phyloP scores from a whole-genome alignment of 1,140 invertebrate species.

The Drosophila guanche region DNA sequence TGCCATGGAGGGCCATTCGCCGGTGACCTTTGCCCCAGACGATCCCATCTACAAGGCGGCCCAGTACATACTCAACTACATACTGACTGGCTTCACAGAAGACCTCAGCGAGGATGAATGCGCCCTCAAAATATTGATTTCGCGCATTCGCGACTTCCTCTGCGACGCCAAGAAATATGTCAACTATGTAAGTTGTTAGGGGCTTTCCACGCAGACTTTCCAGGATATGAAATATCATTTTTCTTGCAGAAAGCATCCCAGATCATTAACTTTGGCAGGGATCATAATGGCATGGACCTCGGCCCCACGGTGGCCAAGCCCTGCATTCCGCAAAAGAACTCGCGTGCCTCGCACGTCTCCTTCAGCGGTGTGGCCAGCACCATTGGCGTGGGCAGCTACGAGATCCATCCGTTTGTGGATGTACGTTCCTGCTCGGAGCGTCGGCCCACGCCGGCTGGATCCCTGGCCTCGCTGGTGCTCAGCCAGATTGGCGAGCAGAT shows the following conservation, averaged over 20 bases:
- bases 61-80: constrained; percentile 69
- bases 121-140: constrained; percentile 32
- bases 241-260: constrained; percentile 63
- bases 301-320: constrained; percentile 21
- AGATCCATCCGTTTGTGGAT: constrained; percentile 77
- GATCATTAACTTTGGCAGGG: constrained; percentile 60
- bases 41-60: constrained; percentile 81
- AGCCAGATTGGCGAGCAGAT: constrained; percentile 59
- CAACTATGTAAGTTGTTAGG: constrained; percentile 54
- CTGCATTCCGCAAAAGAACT: constrained; percentile 17
- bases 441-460: constrained; percentile 72
- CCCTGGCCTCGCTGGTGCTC: constrained; percentile 68
- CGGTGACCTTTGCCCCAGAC: constrained; percentile 54
- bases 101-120: constrained; percentile 71
- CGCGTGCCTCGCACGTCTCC: constrained; percentile 68
- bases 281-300: constrained; percentile 58
- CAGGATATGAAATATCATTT: neutral
- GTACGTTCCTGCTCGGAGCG: constrained; percentile 57
- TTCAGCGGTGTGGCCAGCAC: constrained; percentile 65
- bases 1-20: constrained; percentile 54
- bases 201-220: neutral
- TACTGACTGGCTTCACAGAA: constrained; percentile 55
- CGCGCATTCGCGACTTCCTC: constrained; percentile 62
- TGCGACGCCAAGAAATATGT: constrained; percentile 79
- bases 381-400: constrained; percentile 76